Evolutionary conservation across 92 coral and sea anemone genomes (phyloP).

Genomic region (Porites divaricata): DNA sequence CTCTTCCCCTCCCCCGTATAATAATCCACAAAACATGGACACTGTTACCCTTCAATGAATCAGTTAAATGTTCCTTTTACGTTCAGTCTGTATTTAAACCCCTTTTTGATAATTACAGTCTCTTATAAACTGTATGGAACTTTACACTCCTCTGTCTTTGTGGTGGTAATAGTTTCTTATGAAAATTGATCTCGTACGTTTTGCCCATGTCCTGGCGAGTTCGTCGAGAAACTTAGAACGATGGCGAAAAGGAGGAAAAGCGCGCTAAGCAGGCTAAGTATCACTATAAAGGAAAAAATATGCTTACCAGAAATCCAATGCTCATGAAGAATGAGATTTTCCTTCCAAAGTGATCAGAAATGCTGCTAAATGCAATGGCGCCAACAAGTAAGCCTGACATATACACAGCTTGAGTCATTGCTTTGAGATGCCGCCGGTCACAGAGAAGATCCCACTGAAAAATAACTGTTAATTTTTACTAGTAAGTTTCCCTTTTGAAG

Average conservation of each 20-base stretch:
- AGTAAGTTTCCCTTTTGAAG: not conserved
- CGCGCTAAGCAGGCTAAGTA: not conserved
- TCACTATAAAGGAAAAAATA: not conserved
- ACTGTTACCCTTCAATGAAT: too few relatives aligned
- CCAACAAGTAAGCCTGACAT: conserved; percentile 56
- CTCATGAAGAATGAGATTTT: conserved; percentile 37
- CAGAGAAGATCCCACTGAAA: conserved; percentile 53
- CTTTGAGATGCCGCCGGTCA: conserved; percentile 46
- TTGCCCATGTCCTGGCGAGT: too few relatives aligned
- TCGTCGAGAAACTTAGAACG: too few relatives aligned
- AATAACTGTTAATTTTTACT: not conserved
- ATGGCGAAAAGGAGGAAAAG: not conserved
- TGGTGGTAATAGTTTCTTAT: too few relatives aligned
- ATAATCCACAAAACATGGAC: too few relatives aligned
- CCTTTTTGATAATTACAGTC: too few relatives aligned
- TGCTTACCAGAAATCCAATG: conserved; percentile 35
- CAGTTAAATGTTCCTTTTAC: too few relatives aligned
- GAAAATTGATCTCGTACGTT: too few relatives aligned
- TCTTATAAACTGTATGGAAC: too few relatives aligned
- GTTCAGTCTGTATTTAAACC: too few relatives aligned
- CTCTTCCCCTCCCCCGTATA: too few relatives aligned
- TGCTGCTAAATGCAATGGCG: conserved; percentile 42
- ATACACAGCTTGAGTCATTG: conserved; percentile 56
- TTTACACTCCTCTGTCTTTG: too few relatives aligned
- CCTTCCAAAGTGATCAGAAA: conserved; percentile 54